Evolutionary conservation across 1,140 invertebrate genomes (phyloP), one percentile per base, ranked within the genome.

Genomic region (Danaus plexippus): DNA sequence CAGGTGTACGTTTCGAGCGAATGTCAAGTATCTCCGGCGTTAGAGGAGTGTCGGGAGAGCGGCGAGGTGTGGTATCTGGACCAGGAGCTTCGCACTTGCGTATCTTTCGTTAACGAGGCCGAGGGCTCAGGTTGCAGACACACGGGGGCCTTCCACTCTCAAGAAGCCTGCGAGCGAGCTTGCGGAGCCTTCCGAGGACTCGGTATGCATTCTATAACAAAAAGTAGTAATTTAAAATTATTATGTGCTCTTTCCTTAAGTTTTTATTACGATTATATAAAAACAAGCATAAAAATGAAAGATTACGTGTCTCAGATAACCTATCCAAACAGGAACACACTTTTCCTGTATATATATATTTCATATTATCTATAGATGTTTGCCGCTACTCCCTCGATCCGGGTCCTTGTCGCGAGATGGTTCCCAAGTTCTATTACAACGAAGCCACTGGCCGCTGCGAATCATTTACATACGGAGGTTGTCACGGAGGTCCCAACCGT

Each of bases 111-210:
- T 55, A 88, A 90, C 66, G 94, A 93, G 67, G 88, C 89, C n/a
- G 92, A 92, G 59, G 91, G 92, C 3, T 91, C 91, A 7, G 92
- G 91, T 66, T 90, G 90, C 59, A 92, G 94, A 18, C 93, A 94
- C 77, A 93, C 92, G n/a, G 95, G 95, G 81, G 89, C 92, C 56
- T 97, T 94, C 85, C 75, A 89, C 59, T 76, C 91, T 1, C 91
- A 92, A 70, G 95, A 97, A 75, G 92, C 94, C 53, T 97, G 96
- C 73, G 91, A 95, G 73, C 87, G 94, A 61, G 89, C 91, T 40
- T 96, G 95, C 69, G 93, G 95, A 52, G 75, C 78, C 45, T 94
- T 93, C 85, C 88, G 88, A 66, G 90, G 89, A 63, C 88, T 93
- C 78, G 93, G 94, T 94, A 81, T 87, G 85, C 48, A 51, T 52